Percentiles rank a stretch among this genome's conserved stretches.
phyloP scores from a whole-genome alignment of 2,888 invertebrate genomes.

The Sesamia inferens region DNA sequence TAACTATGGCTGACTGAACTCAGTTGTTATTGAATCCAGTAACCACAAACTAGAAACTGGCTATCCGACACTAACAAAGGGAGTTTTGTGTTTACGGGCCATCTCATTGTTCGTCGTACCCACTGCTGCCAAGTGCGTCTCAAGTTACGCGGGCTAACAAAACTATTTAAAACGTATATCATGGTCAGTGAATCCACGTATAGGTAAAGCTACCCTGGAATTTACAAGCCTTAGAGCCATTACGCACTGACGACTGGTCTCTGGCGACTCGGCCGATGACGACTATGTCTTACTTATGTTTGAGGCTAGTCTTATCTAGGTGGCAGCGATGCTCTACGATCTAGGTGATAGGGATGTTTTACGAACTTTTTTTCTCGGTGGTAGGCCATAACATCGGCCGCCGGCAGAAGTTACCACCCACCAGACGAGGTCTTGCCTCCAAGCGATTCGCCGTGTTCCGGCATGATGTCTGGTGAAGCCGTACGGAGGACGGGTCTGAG shows the following conservation, averaged over 20 bases:
- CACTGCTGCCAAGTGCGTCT: slow-evolving; percentile 40
- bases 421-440: too few species aligned
- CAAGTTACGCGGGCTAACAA: slow-evolving; percentile 46
- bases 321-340: neutral
- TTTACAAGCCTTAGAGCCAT: neutral
- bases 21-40: slow-evolving; percentile 49
- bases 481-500: too few species aligned
- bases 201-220: slow-evolving; percentile 29
- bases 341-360: neutral
- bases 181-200: slow-evolving; percentile 33
- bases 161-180: slow-evolving; percentile 53
- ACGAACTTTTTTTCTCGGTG: too few species aligned
- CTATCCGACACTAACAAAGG: slow-evolving; percentile 50
- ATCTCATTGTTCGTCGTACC: slow-evolving; percentile 57
- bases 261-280: too few species aligned
- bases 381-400: too few species aligned
- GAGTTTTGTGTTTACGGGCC: slow-evolving; percentile 46
- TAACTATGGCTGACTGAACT: slow-evolving; percentile 30
- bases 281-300: too few species aligned
- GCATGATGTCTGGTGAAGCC: too few species aligned
- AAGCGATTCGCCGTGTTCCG: too few species aligned
- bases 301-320: too few species aligned
- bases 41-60: slow-evolving; percentile 42
- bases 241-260: too few species aligned
- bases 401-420: too few species aligned